These are phyloP conservation scores for Standfussiana lucernea DNA, from an alignment of 2,888 invertebrate genomes.

Conservation along the genomic window DNA sequence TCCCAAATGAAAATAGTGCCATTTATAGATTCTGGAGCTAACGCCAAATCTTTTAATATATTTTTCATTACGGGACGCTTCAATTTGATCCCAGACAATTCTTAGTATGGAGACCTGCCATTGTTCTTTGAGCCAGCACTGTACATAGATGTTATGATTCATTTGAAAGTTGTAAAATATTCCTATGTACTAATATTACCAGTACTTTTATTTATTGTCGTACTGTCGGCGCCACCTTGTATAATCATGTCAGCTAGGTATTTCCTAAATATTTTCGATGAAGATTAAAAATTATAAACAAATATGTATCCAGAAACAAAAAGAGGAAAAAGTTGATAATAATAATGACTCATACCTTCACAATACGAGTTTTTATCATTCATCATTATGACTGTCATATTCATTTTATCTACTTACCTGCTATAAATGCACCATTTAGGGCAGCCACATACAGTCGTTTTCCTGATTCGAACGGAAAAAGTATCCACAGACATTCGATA, in stretches of 20 bases:
- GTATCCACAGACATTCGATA: background rate
- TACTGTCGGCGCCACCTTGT: too few species aligned
- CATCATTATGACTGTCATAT: background rate
- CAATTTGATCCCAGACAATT: too few species aligned
- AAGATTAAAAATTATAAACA: background rate
- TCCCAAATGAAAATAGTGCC: too few species aligned
- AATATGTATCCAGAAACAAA: background rate
- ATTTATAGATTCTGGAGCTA: too few species aligned
- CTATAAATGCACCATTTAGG: background rate
- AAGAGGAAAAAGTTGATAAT: background rate
- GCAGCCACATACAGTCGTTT: background rate
- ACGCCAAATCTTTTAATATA: too few species aligned
- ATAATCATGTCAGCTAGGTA: background rate
- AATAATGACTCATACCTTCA: conserved; percentile 1
- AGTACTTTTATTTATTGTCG: too few species aligned
- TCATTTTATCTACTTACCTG: background rate
- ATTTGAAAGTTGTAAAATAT: too few species aligned
- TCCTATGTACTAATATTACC: too few species aligned
- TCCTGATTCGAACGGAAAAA: background rate
- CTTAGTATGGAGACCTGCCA: too few species aligned
- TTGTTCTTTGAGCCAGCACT: too few species aligned
- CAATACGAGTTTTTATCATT: background rate
- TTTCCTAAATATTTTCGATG: background rate
- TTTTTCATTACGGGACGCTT: too few species aligned
- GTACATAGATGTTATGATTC: too few species aligned